These are phyloP conservation scores for Aphelinus atriplicis DNA, from an alignment of 1,140 invertebrate genomes.

Conservation along the genomic window DNA sequence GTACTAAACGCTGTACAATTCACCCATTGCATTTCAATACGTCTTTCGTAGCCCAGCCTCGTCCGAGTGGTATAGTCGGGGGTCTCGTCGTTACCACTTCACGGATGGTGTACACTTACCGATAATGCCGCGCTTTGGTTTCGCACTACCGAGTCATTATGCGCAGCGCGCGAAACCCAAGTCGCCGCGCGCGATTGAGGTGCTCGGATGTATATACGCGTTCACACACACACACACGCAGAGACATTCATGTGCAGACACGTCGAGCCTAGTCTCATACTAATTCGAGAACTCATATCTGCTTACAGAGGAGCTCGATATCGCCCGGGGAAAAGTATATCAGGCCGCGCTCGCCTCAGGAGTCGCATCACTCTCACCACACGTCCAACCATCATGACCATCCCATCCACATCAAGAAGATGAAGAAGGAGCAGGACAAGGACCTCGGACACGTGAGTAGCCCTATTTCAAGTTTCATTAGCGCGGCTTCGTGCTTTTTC, in stretches of 20 bases:
- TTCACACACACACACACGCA: too few species aligned
- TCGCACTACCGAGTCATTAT: background rate
- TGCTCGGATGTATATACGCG: too few species aligned
- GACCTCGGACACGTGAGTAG: constrained; percentile 62
- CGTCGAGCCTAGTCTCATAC: too few species aligned
- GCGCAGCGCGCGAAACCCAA: constrained; percentile 10
- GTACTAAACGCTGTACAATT: too few species aligned
- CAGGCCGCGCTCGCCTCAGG: constrained; percentile 75
- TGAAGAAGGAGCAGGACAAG: constrained; percentile 65
- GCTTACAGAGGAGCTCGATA: constrained; percentile 75
- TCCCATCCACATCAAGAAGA: constrained; percentile 61
- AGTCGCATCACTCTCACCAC: constrained; percentile 62
- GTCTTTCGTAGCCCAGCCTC: too few species aligned
- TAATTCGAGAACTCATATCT: constrained; percentile 20
- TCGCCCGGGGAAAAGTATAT: constrained; percentile 64
- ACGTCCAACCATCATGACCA: constrained; percentile 66
- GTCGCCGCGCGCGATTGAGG: background rate
- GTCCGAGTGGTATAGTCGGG: too few species aligned
- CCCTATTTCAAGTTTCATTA: background rate
- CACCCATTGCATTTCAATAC: too few species aligned
- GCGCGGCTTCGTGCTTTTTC: background rate
- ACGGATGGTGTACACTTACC: too few species aligned
- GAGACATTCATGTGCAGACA: too few species aligned
- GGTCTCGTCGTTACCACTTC: too few species aligned
- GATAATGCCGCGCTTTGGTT: too few species aligned